Evolutionary conservation across 2,113 vertebrate species (phyloP).

Genomic region (Jacana jacana): DNA sequence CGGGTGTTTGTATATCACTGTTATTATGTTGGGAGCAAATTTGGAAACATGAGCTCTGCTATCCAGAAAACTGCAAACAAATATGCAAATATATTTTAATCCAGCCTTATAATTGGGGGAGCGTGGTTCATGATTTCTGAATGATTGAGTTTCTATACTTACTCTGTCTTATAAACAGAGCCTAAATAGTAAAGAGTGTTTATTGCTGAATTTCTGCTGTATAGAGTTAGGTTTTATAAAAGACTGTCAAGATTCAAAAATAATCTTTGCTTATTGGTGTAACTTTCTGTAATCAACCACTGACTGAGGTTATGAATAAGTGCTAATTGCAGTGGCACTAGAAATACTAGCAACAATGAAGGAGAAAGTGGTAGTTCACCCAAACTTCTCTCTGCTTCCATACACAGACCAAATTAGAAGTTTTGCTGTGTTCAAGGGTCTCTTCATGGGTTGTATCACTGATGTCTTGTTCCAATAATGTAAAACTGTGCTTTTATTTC

Average conservation of each 20-base stretch:
- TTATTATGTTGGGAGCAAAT: neutral
- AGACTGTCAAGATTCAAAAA: neutral
- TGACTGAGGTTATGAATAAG: neutral
- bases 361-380: neutral
- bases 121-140: neutral
- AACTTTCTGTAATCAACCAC: neutral
- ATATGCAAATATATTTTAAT: neutral
- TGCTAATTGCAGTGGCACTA: neutral
- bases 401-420: neutral
- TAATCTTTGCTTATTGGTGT: neutral
- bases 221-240: neutral
- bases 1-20: rapidly evolving
- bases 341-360: neutral
- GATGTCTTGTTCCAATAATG: neutral
- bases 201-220: neutral
- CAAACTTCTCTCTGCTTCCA: neutral
- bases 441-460: neutral
- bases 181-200: neutral
- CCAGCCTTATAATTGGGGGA: neutral
- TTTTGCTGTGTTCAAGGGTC: neutral
- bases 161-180: neutral
- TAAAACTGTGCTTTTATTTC: neutral
- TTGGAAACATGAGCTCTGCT: neutral
- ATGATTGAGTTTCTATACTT: neutral
- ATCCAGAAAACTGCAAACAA: neutral